A percentile compares a stretch with the other conserved stretches of the same genome.
phyloP scores from a whole-genome alignment of 1,140 invertebrate genomes.

The Achatina immaculata region DNA sequence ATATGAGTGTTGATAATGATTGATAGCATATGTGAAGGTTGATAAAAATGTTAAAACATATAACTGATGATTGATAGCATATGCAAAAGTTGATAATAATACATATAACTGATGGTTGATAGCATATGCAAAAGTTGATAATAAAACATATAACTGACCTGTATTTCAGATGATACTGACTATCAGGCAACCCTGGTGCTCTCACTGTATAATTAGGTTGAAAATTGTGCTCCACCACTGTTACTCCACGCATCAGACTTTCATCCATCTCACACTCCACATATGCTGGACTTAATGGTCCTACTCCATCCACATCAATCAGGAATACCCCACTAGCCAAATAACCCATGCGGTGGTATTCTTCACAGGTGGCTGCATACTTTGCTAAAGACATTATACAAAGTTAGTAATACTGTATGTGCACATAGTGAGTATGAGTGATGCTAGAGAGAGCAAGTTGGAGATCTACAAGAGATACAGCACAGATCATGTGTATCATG shows the following conservation, averaged over 20 bases:
- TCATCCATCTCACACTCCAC: slow-evolving; percentile 90
- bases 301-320: slow-evolving; percentile 93
- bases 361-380: slow-evolving; percentile 91
- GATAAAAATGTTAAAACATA: too few species aligned
- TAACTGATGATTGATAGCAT: too few species aligned
- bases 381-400: slow-evolving; percentile 79
- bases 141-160: slow-evolving; percentile 52
- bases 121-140: too few species aligned
- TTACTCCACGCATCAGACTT: slow-evolving; percentile 84
- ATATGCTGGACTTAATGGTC: slow-evolving; percentile 88
- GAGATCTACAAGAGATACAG: too few species aligned
- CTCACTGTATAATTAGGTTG: slow-evolving; percentile 69
- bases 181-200: slow-evolving; percentile 45
- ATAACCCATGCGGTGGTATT: slow-evolving; percentile 85
- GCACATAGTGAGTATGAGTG: too few species aligned
- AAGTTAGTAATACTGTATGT: too few species aligned
- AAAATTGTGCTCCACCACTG: slow-evolving; percentile 92
- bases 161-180: slow-evolving; percentile 57
- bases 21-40: too few species aligned
- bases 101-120: too few species aligned
- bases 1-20: too few species aligned
- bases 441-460: too few species aligned
- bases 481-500: too few species aligned
- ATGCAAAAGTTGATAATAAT: too few species aligned
- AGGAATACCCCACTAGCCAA: slow-evolving; percentile 90